Conservation (phyloP, 2,113 vertebrate genomes). For the Mus spicilegus region DNA sequence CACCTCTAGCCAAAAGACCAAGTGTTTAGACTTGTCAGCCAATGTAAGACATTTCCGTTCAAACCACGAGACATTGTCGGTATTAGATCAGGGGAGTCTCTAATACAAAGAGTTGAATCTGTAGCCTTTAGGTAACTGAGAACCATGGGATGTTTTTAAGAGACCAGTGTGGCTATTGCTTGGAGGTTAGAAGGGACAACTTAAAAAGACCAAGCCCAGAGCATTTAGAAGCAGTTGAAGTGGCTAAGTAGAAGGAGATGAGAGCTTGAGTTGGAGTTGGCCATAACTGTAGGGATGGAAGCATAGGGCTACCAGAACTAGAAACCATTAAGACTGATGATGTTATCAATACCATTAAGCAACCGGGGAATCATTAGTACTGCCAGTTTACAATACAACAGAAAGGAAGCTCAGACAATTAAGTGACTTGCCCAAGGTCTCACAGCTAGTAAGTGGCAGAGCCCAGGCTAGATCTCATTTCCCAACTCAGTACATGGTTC, state of each 20-base stretch:
- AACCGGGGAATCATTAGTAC: not conserved
- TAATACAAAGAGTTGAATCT: not conserved
- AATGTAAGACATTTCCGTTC: not conserved
- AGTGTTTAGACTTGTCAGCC: not conserved
- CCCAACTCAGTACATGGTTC: conserved; percentile 61
- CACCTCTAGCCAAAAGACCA: not conserved
- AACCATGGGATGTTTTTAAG: conserved; percentile 21
- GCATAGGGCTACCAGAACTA: not conserved
- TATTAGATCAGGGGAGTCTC: not conserved
- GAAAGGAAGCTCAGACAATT: not conserved
- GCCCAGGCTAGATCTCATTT: conserved; percentile 67
- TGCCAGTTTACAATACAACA: conserved; percentile 56
- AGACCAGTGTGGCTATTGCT: not conserved
- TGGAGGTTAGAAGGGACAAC: conserved; percentile 21
- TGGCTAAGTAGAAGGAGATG: not conserved
- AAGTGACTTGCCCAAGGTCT: conserved; percentile 72
- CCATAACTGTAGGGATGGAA: not conserved
- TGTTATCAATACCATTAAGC: conserved; percentile 25
- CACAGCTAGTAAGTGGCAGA: conserved; percentile 63
- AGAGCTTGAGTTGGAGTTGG: conserved; percentile 29
- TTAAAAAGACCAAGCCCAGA: conserved; percentile 31
- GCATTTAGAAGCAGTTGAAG: not conserved
- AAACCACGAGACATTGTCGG: not conserved
- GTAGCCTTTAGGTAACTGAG: not conserved
- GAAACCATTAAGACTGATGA: not conserved